These are phyloP conservation scores for Andrena flavipes DNA, from an alignment of 2,888 invertebrate genomes.

Conservation along the genomic window DNA sequence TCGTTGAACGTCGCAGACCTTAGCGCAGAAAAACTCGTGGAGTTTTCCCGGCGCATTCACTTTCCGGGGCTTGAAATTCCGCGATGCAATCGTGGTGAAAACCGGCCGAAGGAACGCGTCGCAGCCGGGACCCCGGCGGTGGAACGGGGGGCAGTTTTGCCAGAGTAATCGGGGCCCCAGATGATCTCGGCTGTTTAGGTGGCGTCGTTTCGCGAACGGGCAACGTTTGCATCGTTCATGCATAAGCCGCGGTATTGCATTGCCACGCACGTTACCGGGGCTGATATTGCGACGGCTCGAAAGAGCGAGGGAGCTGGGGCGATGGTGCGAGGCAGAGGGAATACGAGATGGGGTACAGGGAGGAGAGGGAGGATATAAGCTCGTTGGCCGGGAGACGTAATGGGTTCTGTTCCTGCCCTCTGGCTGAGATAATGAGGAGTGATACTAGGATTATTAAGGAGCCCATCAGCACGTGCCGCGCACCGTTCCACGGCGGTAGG, in stretches of 20 bases:
- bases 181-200: conserved; percentile 55
- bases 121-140: not conserved
- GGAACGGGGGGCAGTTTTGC: conserved; percentile 25
- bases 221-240: conserved; percentile 68
- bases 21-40: conserved; percentile 14
- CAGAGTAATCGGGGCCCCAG: conserved; percentile 46
- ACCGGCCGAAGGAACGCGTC: not conserved
- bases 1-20: not conserved
- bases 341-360: not conserved
- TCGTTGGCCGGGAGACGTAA: conserved; percentile 71
- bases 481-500: conserved; percentile 52
- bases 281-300: conserved; percentile 54
- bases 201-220: conserved; percentile 46
- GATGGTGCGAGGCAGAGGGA: conserved; percentile 27
- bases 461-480: conserved; percentile 67
- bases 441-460: conserved; percentile 76
- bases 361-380: conserved; percentile 54
- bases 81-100: conserved; percentile 13
- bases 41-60: conserved; percentile 14
- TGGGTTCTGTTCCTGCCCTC: conserved; percentile 70
- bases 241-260: conserved; percentile 70
- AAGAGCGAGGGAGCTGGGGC: conserved; percentile 1
- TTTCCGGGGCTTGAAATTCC: not conserved
- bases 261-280: conserved; percentile 47
- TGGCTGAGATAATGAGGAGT: conserved; percentile 75